Evolutionary conservation across 1,140 invertebrate species (phyloP).

Genomic region (Temnothorax longispinosus): DNA sequence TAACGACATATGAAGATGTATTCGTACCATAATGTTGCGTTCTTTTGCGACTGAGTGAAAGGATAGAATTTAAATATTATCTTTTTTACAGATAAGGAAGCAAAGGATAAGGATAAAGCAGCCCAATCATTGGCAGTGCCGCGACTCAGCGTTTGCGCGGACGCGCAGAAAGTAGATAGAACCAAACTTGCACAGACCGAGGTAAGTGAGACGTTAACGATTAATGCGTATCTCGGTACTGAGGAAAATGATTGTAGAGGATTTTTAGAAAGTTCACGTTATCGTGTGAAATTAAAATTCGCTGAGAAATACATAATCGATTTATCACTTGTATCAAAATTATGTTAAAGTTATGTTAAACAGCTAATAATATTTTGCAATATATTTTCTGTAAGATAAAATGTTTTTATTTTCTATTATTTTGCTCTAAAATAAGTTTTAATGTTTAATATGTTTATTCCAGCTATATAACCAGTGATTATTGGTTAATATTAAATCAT

Average conservation of each 20-base stretch:
- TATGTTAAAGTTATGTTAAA: neutral
- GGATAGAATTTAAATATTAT: neutral
- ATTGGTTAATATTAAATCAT: neutral
- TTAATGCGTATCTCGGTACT: neutral
- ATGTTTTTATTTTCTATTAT: neutral
- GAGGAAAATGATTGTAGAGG: neutral
- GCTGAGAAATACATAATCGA: neutral
- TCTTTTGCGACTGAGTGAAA: neutral
- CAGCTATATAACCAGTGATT: neutral
- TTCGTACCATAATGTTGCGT: neutral
- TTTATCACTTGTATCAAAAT: neutral
- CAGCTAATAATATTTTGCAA: neutral
- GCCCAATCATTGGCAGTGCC: slow-evolving; percentile 92
- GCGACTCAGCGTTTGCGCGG: slow-evolving; percentile 95
- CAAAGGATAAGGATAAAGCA: slow-evolving; percentile 90
- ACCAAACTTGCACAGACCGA: slow-evolving; percentile 96
- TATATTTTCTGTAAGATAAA: neutral
- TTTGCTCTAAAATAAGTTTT: neutral
- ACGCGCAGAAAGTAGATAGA: slow-evolving; percentile 96
- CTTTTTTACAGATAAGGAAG: slow-evolving; percentile 89
- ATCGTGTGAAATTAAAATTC: neutral
- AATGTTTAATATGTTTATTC: neutral
- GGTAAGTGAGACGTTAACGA: slow-evolving; percentile 83
- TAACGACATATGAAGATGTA: neutral
- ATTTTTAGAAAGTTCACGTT: neutral